phyloP scores from a whole-genome alignment of 2,797 vertebrate genomes.

The Leucoraja ocellata region DNA sequence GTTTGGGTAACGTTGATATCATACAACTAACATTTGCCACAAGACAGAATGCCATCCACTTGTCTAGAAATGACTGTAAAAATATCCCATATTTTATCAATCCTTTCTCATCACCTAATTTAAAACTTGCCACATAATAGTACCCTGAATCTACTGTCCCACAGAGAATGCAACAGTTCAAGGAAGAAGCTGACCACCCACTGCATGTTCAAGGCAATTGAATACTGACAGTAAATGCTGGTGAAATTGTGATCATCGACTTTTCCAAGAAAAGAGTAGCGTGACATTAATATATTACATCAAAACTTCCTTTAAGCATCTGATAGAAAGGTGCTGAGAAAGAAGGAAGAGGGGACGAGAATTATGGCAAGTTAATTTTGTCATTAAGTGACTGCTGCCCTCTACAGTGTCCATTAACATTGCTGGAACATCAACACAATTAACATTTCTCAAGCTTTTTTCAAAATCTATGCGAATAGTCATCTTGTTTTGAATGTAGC shows the following conservation, averaged over 20 bases:
- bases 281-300: background rate
- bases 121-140: background rate
- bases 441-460: background rate
- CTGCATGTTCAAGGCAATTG: background rate
- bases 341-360: background rate
- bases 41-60: background rate
- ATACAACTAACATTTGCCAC: background rate
- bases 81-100: background rate
- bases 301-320: background rate
- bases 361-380: background rate
- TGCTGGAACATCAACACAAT: background rate
- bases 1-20: background rate
- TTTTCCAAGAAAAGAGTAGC: background rate
- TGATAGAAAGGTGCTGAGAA: background rate
- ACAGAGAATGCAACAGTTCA: background rate
- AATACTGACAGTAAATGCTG: background rate
- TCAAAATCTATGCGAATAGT: background rate
- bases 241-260: background rate
- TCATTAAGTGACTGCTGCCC: constrained; percentile 12
- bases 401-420: constrained; percentile 11
- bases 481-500: background rate
- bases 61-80: background rate
- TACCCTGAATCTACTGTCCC: background rate
- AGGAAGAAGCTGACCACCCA: background rate
- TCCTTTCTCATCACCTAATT: background rate